Base-by-base conservation (phyloP, 2,113 vertebrate genomes). In the Glaucidium brasilianum region DNA sequence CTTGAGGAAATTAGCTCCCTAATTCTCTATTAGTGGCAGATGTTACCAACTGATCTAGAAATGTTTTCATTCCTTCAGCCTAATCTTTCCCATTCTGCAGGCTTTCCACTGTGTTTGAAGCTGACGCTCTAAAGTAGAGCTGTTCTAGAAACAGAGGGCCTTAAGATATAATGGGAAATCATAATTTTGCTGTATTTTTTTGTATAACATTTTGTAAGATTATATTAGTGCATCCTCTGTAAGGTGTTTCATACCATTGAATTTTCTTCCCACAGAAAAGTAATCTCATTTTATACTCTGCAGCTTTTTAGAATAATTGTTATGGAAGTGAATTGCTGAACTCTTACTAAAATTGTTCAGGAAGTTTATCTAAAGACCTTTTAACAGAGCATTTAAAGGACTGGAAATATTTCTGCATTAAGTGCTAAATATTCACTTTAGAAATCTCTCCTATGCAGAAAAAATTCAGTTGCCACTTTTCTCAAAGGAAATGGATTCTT, bases 11-110 rank as follows among this genome's bases (percentile, higher is more conserved):
- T 91, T 76, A 94, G 27, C 27, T 91, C 27, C 39, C 49, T 89
- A 89, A 94, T 95, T 92, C 39, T 89, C 86, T 75, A 9, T 89
- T 89, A 93, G 88, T 75, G 82, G 83, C 90, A 94, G 94, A 80
- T 94, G 90, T 68, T 95, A 91, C 83, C 39, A 49, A 59, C 69
- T 72, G 68, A 79, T 95, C 47, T 78, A 93, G 88, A 88, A 93
- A 92, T 67, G 50, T 69, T 84, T 93, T 82, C 11, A 58, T 88
- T 91, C 60, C 83, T 92, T 91, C 45, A 85, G 43, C 72, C 43
- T 95, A 60, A 91, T 84, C 52, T 80, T 86, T 83, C 41, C 41
- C 15, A 35, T 93, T 86, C 43, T 75, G 29, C 27, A 41, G 58
- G 41, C 32, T 82, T 92, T 94, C 39, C 45, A 34, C 35, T 47